Base-by-base conservation (phyloP, 2,888 invertebrate genomes). In the Parthenolecanium corni region DNA sequence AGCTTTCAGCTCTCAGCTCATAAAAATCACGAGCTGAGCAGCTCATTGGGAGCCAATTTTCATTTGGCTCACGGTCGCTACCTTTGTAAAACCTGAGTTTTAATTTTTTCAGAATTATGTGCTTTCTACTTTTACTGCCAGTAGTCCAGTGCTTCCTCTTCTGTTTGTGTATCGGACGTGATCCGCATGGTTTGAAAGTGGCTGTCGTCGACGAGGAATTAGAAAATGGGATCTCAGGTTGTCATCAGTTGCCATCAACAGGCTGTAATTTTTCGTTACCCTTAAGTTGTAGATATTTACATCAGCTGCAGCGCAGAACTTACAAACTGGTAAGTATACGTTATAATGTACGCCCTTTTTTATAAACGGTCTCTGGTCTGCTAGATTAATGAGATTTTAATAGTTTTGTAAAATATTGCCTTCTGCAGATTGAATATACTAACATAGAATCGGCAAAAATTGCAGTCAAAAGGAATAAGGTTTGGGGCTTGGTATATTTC, bases 121-220 rank as follows among this genome's bases (percentile, higher is more conserved):
- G 85, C 52, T 93, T 93, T 74, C 84, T 93, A 68, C 82, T 91
- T 67, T 83, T 87, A 9, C 77, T 94, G 53, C 93, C 94, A 0
- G 82, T 89, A 2, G 79, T 86, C 4, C 91, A 93, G 77, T 89
- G 89, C 70, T 76, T 91, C 31, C 75, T 94, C 49, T 93, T 93
- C 77, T 92, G 92, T 71, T 75, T 86, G 51, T 86, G 92, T 21
- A 87, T 91, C 68, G 91, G 91, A n/a, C 86, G 86, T 71, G 86
- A 89, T 72, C 90, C 90, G 0, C 76, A 77, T 6, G 83, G 85
- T 18, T 76, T 94, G 1, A 81, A 80, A 53, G 73, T 94, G 44
- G 89, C 86, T 1, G 80, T 91, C 23, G 83, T 89, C 20, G 92
- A 93, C 75, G 76, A 86, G 68, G 93, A 94, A 73, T 73, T 63